phyloP scores from a whole-genome alignment of 2,113 vertebrate species.

The Zapus hudsonius region DNA sequence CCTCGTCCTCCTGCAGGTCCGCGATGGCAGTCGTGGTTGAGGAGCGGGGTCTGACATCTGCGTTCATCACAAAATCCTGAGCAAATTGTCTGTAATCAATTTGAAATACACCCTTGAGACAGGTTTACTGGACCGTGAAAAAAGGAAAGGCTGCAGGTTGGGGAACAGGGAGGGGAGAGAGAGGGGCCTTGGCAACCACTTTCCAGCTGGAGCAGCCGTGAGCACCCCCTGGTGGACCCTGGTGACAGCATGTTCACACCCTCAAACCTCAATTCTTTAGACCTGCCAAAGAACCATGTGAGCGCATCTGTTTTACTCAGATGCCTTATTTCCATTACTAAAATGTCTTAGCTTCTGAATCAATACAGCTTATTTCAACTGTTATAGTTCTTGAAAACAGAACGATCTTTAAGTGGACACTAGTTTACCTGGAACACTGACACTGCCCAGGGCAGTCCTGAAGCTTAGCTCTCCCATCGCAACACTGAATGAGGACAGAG shows the following conservation, averaged over 20 bases:
- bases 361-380: background rate
- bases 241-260: background rate
- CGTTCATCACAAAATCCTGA: constrained; percentile 93
- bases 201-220: constrained; percentile 41
- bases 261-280: background rate
- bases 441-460: background rate
- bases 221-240: constrained; percentile 89
- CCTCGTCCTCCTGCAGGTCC: constrained; percentile 93
- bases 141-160: constrained; percentile 65
- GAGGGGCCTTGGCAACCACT: constrained; percentile 49
- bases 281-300: constrained; percentile 24
- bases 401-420: background rate
- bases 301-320: background rate
- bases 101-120: constrained; percentile 87
- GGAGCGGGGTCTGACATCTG: constrained; percentile 84
- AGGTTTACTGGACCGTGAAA: constrained; percentile 79
- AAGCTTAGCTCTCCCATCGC: background rate
- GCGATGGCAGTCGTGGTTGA: constrained; percentile 83
- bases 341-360: constrained; percentile 37
- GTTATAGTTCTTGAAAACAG: constrained; percentile 26
- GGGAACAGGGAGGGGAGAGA: background rate
- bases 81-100: constrained; percentile 92
- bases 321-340: background rate
- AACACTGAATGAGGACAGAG: background rate
- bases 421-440: background rate